Base-by-base conservation (phyloP, 2,113 vertebrate species). In the Myodes glareolus region DNA sequence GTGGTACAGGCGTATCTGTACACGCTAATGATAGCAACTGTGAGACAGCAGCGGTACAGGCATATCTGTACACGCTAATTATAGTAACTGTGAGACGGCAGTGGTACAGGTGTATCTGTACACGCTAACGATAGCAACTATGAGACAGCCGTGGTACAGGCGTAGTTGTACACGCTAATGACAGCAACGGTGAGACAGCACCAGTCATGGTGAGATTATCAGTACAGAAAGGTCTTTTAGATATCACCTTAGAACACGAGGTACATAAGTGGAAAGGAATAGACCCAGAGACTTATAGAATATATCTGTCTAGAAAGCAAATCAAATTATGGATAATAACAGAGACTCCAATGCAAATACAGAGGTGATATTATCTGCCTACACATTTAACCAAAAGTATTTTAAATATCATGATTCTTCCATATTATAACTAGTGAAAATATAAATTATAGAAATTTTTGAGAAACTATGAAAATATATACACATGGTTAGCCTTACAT, bases 401-500 rank as follows among this genome's bases (percentile, higher is more conserved):
- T 76, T 76, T 76, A 70, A 31, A 68, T 33, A 68, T 33, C 42
- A 67, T 17, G 47, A 61, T 78, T 31, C 17, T 94, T 25, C 10
- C 31, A 67, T 39, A 19, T 42, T 5, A 77, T 81, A 92, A 58
- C 58, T 94, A 19, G 63, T 70, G 11, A 31, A 17, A 93, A 84
- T 88, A 33, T 21, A 94, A 94, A 72, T 47, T 92, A 65, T 7
- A 72, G 12, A 90, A 86, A 36, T 92, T 90, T 92, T 36, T 8
- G 5, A n/a, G 17, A 7, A 16, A 39, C 29, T 65, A 3, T 65
- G 29, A 19, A 5, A 11, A 67, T 3, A 12, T 50, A 33, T 67
- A 29, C 21, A 23, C 47, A 88, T 42, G 2, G 47, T 7, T 61
- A 16, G 14, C 10, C 39, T 82, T 84, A 45, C 31, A 88, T 88